Evolutionary conservation across 2,113 vertebrate genomes (phyloP).

Genomic region (Amia ocellicauda): DNA sequence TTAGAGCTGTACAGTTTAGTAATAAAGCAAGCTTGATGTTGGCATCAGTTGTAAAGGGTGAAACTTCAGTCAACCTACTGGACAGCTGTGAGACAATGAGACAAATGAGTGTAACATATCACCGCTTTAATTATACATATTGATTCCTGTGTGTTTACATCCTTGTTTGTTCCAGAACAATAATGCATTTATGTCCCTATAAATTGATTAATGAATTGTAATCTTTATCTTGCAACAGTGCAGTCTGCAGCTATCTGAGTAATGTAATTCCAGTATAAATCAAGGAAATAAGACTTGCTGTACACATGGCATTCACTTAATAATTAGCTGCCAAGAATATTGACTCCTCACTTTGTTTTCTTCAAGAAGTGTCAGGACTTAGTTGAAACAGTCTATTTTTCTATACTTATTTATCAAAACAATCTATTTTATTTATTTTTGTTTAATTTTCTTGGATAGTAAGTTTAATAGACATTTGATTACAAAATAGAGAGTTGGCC

Average conservation of each 20-base stretch:
- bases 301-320: constrained; percentile 33
- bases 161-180: constrained; percentile 55
- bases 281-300: constrained; percentile 28
- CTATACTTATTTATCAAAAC: too few relatives aligned
- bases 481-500: too few relatives aligned
- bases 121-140: constrained; percentile 57
- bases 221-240: constrained; percentile 43
- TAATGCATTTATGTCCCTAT: constrained; percentile 48
- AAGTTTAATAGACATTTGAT: too few relatives aligned
- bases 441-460: too few relatives aligned
- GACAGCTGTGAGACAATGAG: constrained; percentile 48
- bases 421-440: too few relatives aligned
- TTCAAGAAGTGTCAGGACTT: not conserved
- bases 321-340: constrained; percentile 12
- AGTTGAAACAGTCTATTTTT: not conserved
- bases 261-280: constrained; percentile 41
- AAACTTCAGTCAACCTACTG: constrained; percentile 40
- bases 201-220: constrained; percentile 53
- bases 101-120: constrained; percentile 47
- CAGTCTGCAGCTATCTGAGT: constrained; percentile 39
- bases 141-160: constrained; percentile 55
- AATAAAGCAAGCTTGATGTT: not conserved
- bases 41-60: constrained; percentile 14
- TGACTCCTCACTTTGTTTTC: not conserved
- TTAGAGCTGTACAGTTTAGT: constrained; percentile 20